Base-by-base conservation (phyloP, 2,888 invertebrate species). In the Acleris sparsana region DNA sequence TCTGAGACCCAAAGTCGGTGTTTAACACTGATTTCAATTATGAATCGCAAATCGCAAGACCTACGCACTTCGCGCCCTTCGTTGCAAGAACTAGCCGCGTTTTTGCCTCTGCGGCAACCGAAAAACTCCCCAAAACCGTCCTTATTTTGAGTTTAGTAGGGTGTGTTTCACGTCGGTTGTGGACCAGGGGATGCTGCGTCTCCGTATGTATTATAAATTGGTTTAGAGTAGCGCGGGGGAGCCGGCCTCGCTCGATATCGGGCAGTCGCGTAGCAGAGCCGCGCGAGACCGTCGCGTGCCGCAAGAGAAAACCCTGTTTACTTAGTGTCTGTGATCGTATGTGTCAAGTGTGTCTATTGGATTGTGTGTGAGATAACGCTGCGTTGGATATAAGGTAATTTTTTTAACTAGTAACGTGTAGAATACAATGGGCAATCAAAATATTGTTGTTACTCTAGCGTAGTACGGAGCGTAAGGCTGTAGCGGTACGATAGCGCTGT, bases 131-230 rank as follows among this genome's bases (percentile, higher is more conserved):
- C n/a, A 83, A 80, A 77, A 63, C 71, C 61, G 29, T 67, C 79
- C 72, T 58, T 83, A 70, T 52, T 2, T 0, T 2, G 0, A 1
- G n/a, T 16, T 0, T 1, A 20, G 0, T 74, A 83, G 74, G 83
- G 85, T 85, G 68, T 72, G 59, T 64, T 75, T 79, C 85, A 29
- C 67, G 55, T 65, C 71, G 80, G 61, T 62, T 55, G 55, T 68
- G 61, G 68, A 68, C 70, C 77, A 77, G 85, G 91, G 92, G 92
- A 92, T 92, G 92, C 92, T 92, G 91, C 89, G 89, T 85, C 89
- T 88, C 87, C 84, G 91, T 92, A 92, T 92, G 91, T 92, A 92
- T 92, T 92, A 92, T 92, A 92, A 92, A 92, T 92, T 91, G 92
- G 91, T 92, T 91, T 89, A 91, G 90, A 89, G 88, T 79, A 84